Evolutionary conservation across 1,140 invertebrate species (phyloP), one percentile per base, ranked within the genome.

Genomic region (Diabrotica virgifera): DNA sequence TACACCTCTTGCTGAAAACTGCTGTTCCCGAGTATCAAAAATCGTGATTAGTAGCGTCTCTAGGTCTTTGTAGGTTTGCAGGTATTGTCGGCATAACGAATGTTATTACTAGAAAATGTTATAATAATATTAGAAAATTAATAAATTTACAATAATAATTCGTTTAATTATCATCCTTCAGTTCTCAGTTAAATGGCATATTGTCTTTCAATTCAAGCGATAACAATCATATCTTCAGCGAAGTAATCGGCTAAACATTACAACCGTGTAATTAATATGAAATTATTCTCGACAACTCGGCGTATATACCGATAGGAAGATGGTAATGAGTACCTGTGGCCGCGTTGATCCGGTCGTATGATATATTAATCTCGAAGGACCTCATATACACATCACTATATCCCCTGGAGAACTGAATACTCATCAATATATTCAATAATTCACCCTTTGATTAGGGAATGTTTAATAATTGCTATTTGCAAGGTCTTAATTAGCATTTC

Each of bases 381-480:
- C 40, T n/a, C n/a, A 8, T 46, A 46, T 46, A 46, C 40, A 46
- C 8, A 46, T 46, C 40, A 46, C 40, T 46, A 10, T n/a, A 46
- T 46, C n/a, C 40, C 40, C 40, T n/a, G 40, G 40, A 46, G 40
- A 6, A 46, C 40, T 46, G n/a, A 46, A 46, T 46, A 46, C 40
- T 24, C 24, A 55, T 55, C 53, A 55, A 55, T 55, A 36, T 55
- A 55, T 55, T 55, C 53, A 55, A 55, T 55, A 55, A 55, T 11
- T 24, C 53, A 11, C 35, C 53, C 24, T 36, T 36, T 36, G 53
- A 36, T 55, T 55, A 55, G 10, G 14, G 35, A 14, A 55, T 55
- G 53, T 24, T 55, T 36, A 55, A 55, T 55, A 55, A 55, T 55
- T 24, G 53, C 53, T 55, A 55, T 55, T 55, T 24, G 35, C 12